phyloP scores from a whole-genome alignment of 2,888 invertebrate genomes.

The Andrena haemorrhoa region DNA sequence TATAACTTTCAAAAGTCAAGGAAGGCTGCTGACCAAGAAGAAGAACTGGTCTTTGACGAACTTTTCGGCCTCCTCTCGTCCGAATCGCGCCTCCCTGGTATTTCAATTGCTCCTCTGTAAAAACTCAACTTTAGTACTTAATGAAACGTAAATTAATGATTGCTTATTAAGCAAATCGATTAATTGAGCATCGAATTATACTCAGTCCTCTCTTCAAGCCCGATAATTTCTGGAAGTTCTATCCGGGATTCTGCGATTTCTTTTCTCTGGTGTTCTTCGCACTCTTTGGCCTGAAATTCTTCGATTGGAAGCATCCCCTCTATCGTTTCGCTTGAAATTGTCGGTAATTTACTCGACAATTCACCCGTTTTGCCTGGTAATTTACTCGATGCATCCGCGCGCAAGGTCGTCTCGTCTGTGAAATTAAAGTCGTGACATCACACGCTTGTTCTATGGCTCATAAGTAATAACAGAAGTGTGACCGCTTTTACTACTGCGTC shows the following conservation, averaged over 20 bases:
- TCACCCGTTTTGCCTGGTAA: conserved; percentile 8
- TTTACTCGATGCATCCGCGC: conserved; percentile 8
- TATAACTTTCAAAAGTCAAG: not conserved
- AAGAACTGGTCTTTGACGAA: not conserved
- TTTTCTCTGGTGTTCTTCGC: not conserved
- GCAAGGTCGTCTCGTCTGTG: conserved; percentile 15
- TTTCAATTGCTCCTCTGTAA: conserved; percentile 2
- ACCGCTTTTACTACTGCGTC: not conserved
- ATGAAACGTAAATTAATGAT: not conserved
- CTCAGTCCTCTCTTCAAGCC: conserved; percentile 9
- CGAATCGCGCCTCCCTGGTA: not conserved
- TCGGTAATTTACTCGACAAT: conserved; percentile 22
- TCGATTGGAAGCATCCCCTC: conserved; percentile 1
- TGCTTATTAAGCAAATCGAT: not conserved
- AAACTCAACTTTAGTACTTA: not conserved
- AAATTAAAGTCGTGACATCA: not conserved
- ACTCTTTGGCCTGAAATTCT: no score
- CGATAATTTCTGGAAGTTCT: conserved; percentile 13
- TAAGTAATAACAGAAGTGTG: not conserved
- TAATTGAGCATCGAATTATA: not conserved
- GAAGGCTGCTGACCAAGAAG: not conserved
- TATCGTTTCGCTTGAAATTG: not conserved
- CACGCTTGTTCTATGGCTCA: not conserved
- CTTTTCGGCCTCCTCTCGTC: not conserved
- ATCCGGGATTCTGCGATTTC: not conserved